Conservation (phyloP, 2,113 vertebrate species). For the Colossoma macropomum region DNA sequence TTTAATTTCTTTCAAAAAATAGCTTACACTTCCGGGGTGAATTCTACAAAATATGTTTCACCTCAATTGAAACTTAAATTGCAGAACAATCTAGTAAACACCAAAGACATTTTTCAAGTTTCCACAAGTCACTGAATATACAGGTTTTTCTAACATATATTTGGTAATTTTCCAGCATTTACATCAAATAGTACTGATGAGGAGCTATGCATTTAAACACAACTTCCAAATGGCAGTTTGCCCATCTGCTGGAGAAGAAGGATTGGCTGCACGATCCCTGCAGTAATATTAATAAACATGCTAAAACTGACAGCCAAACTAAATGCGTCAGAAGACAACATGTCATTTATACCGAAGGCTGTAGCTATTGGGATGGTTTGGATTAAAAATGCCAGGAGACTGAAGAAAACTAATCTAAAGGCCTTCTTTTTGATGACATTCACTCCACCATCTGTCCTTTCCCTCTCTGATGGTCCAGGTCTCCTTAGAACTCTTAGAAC, state of each 20-base stretch:
- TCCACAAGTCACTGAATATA: no score
- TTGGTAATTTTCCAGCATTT: no score
- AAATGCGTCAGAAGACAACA: not conserved
- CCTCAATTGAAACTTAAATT: no score
- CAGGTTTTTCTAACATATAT: no score
- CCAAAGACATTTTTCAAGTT: no score
- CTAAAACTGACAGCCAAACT: not conserved
- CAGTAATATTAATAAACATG: not conserved
- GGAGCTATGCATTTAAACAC: not conserved
- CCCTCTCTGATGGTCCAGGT: not conserved
- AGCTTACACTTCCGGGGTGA: no score
- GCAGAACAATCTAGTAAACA: no score
- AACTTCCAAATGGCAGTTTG: not conserved
- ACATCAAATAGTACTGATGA: no score
- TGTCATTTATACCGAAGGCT: not conserved
- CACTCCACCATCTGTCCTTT: not conserved
- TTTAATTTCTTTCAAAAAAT: no score
- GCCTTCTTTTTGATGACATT: not conserved
- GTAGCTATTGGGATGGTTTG: not conserved
- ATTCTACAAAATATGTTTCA: no score
- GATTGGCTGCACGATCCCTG: not conserved
- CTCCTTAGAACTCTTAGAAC: constrained; percentile 7
- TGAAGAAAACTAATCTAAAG: not conserved
- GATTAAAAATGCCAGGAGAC: not conserved
- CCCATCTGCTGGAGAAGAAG: not conserved